Conservation (phyloP, 2,113 vertebrate genomes). For the Erythrocercus mccallii region DNA sequence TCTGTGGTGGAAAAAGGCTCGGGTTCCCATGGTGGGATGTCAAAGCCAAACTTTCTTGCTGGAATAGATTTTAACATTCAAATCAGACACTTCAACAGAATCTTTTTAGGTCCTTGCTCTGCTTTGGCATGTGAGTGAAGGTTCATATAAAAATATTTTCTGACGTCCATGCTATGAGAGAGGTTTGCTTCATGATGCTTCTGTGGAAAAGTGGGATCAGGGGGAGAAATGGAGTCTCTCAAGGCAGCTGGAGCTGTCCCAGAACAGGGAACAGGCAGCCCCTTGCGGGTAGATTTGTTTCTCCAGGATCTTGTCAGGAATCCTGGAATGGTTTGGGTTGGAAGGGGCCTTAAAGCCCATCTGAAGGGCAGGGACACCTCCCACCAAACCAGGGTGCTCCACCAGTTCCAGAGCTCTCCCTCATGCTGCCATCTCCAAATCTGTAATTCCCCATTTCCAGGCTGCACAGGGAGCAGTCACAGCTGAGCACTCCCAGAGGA, state of each 20-base stretch:
- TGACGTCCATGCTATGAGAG: background rate
- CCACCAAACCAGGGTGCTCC: background rate
- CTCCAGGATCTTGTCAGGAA: background rate
- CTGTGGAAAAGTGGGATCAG: background rate
- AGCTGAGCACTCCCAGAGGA: background rate
- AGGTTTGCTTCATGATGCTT: background rate
- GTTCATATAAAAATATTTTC: background rate
- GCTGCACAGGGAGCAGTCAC: background rate
- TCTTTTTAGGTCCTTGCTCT: background rate
- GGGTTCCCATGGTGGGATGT: conserved; percentile 51
- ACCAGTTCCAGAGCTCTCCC: background rate
- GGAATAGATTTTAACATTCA: background rate
- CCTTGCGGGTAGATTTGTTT: background rate
- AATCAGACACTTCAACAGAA: background rate
- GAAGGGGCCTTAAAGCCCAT: background rate
- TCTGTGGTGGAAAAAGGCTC: conserved; percentile 50
- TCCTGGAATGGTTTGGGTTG: background rate
- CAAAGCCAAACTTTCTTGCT: background rate
- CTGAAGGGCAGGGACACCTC: background rate
- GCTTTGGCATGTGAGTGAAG: background rate
- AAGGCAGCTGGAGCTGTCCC: background rate
- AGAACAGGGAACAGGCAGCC: background rate
- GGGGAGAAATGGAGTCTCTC: background rate
- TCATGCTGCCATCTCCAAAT: background rate
- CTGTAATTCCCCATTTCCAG: background rate